Evolutionary conservation across 2,888 invertebrate species (phyloP).

Genomic region (Agrochola lychnidis): DNA sequence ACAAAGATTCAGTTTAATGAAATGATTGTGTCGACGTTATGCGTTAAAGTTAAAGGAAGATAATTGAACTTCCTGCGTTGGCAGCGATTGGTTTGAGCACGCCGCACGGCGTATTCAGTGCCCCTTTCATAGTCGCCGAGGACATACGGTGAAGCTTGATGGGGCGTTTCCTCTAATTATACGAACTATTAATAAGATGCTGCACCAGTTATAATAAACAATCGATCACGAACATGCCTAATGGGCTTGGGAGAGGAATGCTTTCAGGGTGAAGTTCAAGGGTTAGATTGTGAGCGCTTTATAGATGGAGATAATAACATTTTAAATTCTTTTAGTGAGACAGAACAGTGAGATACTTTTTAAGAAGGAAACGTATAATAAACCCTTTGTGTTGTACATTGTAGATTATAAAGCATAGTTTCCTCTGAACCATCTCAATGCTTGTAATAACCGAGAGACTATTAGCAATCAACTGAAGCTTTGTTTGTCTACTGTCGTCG

Average conservation of each 20-base stretch:
- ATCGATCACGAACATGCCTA: conserved; percentile 81
- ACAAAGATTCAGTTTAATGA: conserved; percentile 87
- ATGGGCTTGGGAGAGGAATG: conserved; percentile 75
- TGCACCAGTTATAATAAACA: conserved; percentile 77
- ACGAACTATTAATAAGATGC: conserved; percentile 87
- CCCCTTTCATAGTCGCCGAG: conserved; percentile 83
- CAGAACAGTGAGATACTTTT: conserved; percentile 20
- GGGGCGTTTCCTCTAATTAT: conserved; percentile 90
- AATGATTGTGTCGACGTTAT: conserved; percentile 89
- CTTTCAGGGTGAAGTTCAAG: conserved; percentile 66
- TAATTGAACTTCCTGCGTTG: conserved; percentile 90
- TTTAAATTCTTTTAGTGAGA: conserved; percentile 27
- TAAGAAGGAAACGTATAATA: conserved; percentile 7
- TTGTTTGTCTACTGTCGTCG: conserved; percentile 65
- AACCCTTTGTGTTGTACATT: conserved; percentile 12
- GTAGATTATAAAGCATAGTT: conserved; percentile 34
- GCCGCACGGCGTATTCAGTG: conserved; percentile 74
- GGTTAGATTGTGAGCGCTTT: conserved; percentile 40
- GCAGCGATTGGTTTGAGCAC: conserved; percentile 84
- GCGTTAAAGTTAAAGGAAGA: conserved; percentile 88
- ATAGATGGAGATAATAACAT: conserved; percentile 39
- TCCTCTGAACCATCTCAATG: conserved; percentile 68
- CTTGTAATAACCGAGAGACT: conserved; percentile 69
- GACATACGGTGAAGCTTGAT: conserved; percentile 81
- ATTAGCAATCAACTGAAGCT: conserved; percentile 69